Conservation (phyloP, 2,888 invertebrate species). For the Sepioteuthis lessoniana region DNA sequence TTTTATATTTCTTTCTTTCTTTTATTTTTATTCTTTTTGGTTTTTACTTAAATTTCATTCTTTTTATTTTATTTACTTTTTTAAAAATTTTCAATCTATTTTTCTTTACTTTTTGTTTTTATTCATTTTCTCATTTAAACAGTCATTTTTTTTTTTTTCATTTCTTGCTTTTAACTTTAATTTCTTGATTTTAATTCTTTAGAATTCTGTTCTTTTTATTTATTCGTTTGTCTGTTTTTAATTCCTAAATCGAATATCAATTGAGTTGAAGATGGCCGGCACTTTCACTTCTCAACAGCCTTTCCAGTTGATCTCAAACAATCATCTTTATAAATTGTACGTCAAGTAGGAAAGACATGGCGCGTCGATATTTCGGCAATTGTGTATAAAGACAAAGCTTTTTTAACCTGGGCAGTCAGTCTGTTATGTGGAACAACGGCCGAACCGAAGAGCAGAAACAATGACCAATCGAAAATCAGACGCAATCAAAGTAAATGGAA, state of each 20-base stretch:
- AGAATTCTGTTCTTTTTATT: no score
- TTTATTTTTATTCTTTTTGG: no score
- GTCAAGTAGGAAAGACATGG: background rate
- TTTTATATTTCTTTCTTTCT: no score
- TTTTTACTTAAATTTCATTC: no score
- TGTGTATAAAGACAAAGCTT: background rate
- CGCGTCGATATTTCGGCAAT: background rate
- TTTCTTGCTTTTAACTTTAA: no score
- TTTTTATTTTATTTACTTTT: no score
- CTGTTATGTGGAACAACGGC: background rate
- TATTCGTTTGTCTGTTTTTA: background rate
- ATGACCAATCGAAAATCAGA: background rate
- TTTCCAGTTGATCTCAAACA: constrained; percentile 13
- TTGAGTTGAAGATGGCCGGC: background rate
- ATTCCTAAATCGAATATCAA: constrained; percentile 1
- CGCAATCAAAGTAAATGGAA: background rate
- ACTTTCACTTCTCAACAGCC: background rate
- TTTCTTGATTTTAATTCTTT: no score
- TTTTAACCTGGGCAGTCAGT: background rate
- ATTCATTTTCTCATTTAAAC: no score
- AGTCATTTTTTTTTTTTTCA: no score
- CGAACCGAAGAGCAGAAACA: background rate
- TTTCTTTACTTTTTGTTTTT: no score
- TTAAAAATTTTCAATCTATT: no score
- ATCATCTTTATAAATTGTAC: constrained; percentile 14